Evolutionary conservation across 2,113 vertebrate species (phyloP).

Genomic region (Daboia siamensis): DNA sequence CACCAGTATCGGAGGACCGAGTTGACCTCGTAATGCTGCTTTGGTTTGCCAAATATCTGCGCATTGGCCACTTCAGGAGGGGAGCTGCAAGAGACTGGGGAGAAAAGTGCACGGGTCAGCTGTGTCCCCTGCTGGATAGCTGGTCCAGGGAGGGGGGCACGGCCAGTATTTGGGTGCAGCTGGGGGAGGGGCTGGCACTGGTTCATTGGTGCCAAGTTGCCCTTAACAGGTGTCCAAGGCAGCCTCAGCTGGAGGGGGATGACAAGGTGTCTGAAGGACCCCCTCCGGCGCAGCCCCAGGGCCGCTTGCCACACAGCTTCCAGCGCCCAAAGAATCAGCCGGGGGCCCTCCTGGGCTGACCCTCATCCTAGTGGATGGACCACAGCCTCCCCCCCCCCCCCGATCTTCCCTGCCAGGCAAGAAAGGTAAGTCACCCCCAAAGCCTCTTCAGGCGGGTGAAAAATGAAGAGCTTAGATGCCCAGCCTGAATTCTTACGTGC

Average conservation of each 20-base stretch:
- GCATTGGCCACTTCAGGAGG: constrained; percentile 77
- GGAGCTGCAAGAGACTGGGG: constrained; percentile 74
- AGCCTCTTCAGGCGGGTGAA: neutral
- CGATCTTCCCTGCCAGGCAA: neutral
- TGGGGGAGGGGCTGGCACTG: neutral
- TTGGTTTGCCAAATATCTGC: constrained; percentile 76
- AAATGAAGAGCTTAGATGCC: neutral
- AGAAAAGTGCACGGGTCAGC: neutral
- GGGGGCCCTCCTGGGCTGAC: neutral
- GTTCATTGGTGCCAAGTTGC: neutral
- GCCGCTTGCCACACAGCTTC: neutral
- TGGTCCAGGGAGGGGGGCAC: neutral
- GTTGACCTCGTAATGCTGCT: constrained; percentile 75
- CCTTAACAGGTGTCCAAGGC: neutral
- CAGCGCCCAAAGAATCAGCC: neutral
- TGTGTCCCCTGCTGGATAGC: neutral
- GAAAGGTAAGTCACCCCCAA: neutral
- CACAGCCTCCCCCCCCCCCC: neutral
- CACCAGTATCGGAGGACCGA: constrained; percentile 81
- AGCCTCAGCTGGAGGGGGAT: neutral
- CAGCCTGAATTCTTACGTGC: neutral
- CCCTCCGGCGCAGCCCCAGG: neutral
- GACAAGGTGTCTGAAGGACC: neutral
- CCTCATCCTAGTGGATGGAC: neutral
- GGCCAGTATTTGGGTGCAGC: neutral